A percentile compares a stretch with the other conserved stretches of the same genome.
Evolutionary conservation across 35 echinoderm and acorn worm species (phyloP).

Genomic region (Diadema setosum): DNA sequence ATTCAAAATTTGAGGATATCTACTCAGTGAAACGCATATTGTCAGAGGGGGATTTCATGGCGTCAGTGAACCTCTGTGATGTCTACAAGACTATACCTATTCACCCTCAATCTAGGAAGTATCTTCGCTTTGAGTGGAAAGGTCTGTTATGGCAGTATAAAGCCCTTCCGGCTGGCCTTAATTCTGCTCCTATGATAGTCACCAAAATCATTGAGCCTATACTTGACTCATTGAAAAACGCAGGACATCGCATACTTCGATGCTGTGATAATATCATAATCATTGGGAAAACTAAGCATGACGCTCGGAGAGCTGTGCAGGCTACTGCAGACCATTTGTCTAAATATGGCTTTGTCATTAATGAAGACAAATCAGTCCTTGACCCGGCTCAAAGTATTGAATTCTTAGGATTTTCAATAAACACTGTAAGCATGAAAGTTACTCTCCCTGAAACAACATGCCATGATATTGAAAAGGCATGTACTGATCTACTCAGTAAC

Average conservation of each 20-base stretch:
- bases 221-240: neutral
- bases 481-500: neutral
- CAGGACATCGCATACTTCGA: neutral
- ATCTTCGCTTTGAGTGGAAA: slow-evolving; percentile 30
- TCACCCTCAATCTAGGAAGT: slow-evolving; percentile 7
- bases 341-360: neutral
- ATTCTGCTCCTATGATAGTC: slow-evolving; percentile 15
- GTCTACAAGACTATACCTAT: slow-evolving; percentile 45
- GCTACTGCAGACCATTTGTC: neutral
- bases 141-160: slow-evolving; percentile 8
- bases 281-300: neutral
- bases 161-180: slow-evolving; percentile 26
- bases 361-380: neutral
- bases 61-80: slow-evolving; percentile 48
- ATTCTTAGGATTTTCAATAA: neutral
- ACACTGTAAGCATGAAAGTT: neutral
- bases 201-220: slow-evolving; percentile 47
- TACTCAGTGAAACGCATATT: slow-evolving; percentile 2
- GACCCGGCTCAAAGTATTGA: neutral
- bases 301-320: neutral
- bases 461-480: neutral
- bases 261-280: slow-evolving; percentile 19
- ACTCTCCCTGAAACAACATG: neutral
- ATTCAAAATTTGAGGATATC: slow-evolving; percentile 64
- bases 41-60: slow-evolving; percentile 6